Base-by-base conservation (phyloP, 2,113 vertebrate species). In the Equus przewalskii region DNA sequence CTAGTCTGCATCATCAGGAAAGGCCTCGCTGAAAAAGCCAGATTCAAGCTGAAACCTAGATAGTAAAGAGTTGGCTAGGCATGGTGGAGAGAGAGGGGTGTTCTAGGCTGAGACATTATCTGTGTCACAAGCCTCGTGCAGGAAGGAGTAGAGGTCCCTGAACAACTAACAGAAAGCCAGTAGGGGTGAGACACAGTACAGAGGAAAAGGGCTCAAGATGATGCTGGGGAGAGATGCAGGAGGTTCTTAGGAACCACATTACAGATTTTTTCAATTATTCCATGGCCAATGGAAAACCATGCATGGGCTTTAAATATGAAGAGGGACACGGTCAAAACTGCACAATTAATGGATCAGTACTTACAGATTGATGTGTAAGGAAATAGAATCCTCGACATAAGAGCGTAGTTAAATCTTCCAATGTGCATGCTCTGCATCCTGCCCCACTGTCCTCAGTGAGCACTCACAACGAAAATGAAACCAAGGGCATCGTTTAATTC, bases 111-210 rank as follows among this genome's bases (percentile, higher is more conserved):
- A 89, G 14, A 41, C 6, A 7, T 28, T 5, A 51, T 16, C 62
- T 18, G 16, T 28, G 56, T 33, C 70, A 44, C 11, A 36, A 90
- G 28, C 22, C 56, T 4, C 5, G 14, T 36, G 19, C 30, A 87
- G 51, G 60, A 14, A 69, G 46, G 5, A 70, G 46, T 0, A 28
- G 14, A 33, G 22, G 22, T 65, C 0, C 0, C 46, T 3, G 1
- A 41, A n/a, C 26, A n/a, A 18, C 4, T 24, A 5, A 64, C 49
- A 70, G 16, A 14, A 5, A 4, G 36, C 19, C 76, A 78, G 30
- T 41, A 3, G 1, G 7, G 28, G 81, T 16, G 10, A 44, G 73
- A 75, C 51, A 21, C 5, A 92, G 46, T 3, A 21, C 7, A 33
- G 30, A 12, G 24, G 18, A 10, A 46, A 30, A 24, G 72, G 70